Evolutionary conservation across 2,888 invertebrate species (phyloP).

Genomic region (Imbricaverruca yamaguchii): DNA sequence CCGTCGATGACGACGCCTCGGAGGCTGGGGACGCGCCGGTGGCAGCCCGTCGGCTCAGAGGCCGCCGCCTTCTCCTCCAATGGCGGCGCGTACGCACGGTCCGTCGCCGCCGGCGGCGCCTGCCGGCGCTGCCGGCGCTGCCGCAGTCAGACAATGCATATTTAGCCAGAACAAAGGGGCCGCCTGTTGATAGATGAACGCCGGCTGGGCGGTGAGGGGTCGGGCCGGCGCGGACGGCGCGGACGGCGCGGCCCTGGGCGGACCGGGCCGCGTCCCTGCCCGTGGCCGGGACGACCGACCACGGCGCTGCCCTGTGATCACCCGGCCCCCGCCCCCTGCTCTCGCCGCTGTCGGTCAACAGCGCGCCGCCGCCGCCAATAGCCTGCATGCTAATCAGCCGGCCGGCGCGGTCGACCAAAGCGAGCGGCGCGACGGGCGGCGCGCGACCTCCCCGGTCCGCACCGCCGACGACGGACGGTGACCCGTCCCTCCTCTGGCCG

Average conservation of each 20-base stretch:
- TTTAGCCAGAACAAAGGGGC: constrained; percentile 19
- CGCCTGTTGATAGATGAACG: constrained; percentile 20
- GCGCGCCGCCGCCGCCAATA: background rate
- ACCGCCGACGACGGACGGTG: background rate
- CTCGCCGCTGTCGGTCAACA: background rate
- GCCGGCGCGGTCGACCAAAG: background rate
- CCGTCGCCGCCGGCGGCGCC: background rate
- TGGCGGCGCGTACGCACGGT: background rate
- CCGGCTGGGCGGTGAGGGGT: background rate
- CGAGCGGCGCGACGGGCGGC: background rate
- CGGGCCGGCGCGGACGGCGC: background rate
- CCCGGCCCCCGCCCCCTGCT: background rate
- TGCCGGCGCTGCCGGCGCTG: background rate
- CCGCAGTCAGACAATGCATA: constrained; percentile 11
- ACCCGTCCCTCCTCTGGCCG: background rate
- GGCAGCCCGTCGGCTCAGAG: too few relatives aligned
- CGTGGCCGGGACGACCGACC: background rate
- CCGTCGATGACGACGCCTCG: too few relatives aligned
- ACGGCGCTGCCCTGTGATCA: constrained; percentile 1
- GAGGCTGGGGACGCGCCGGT: too few relatives aligned
- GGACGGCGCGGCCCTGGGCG: background rate
- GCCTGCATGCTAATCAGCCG: background rate
- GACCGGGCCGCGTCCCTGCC: background rate
- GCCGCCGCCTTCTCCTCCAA: too few relatives aligned
- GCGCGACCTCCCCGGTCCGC: too few relatives aligned